Evolutionary conservation across 2,113 vertebrate genomes (phyloP), one percentile per base, ranked within the genome.

Genomic region (Penelope pileata): DNA sequence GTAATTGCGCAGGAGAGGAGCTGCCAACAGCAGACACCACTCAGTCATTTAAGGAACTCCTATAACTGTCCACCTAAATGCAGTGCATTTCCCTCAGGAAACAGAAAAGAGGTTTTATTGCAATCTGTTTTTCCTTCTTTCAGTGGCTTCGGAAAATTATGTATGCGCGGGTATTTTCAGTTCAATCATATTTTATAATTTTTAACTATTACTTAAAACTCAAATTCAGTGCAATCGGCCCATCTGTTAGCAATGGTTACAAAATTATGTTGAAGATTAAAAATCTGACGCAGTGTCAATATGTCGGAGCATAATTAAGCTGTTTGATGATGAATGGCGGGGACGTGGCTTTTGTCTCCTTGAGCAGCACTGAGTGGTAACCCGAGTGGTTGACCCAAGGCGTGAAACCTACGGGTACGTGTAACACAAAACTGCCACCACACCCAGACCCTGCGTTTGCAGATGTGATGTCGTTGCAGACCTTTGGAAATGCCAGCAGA

Each of bases 241-340:
- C 93, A 95, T 96, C 93, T 96, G 95, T 95, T 97, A 94, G 91
- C 92, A 92, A 90, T 59, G 86, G 68, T 86, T 94, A 84, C 40
- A 86, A 92, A 97, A 96, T 90, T 75, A 75, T 86, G 88, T 26
- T 91, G 86, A 96, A 84, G 93, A 95, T 90, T 82, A 83, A 96
- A 95, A 95, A 95, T 64, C 89, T 84, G 93, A 90, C 78, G 90
- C 83, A 9, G 64, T 72, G 94, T 96, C 88, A 94, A 42, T 83
- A 88, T 86, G 93, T 60, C 94, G 83, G 70, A 58, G 94, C 86
- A 95, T 91, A 93, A 95, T 96, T 88, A 94, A 83, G 76, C 86
- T 88, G 75, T 60, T 96, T 95, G 68, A 42, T 75, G 88, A 92
- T 91, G 76, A 93, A 94, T 94, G 79, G 81, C 64, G 83, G 34